A percentile compares a stretch with the other conserved stretches of the same genome.
Conservation (phyloP, 2,113 vertebrate species). For the Peromyscus polionotus region DNA sequence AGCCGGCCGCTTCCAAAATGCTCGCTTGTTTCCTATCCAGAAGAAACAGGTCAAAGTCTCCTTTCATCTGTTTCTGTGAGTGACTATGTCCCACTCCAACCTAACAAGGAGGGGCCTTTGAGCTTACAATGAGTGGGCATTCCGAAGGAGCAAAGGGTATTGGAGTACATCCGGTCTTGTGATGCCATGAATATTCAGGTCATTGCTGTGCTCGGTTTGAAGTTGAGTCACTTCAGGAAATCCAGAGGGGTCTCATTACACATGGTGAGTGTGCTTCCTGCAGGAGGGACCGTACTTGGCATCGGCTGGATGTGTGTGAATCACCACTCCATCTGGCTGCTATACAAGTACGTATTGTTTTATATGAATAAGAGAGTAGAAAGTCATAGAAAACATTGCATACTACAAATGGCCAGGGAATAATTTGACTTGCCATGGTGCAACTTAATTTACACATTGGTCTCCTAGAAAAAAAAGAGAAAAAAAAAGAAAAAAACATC, state of each 20-base stretch:
- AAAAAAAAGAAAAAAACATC: slow-evolving; percentile 78
- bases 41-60: slow-evolving; percentile 49
- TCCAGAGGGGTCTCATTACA: slow-evolving; percentile 83
- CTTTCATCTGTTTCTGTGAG: slow-evolving; percentile 1
- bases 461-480: slow-evolving; percentile 81
- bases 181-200: slow-evolving; percentile 50
- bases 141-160: slow-evolving; percentile 4
- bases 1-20: neutral
- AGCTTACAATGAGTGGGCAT: slow-evolving; percentile 20
- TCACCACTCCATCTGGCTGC: slow-evolving; percentile 85
- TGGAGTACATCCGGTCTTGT: slow-evolving; percentile 1
- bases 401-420: slow-evolving; percentile 85
- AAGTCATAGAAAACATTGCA: slow-evolving; percentile 86
- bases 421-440: slow-evolving; percentile 84
- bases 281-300: slow-evolving; percentile 83
- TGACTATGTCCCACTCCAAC: slow-evolving; percentile 36
- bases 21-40: neutral
- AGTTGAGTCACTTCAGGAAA: slow-evolving; percentile 83
- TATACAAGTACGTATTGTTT: slow-evolving; percentile 88
- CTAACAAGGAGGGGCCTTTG: slow-evolving; percentile 23
- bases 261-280: slow-evolving; percentile 86
- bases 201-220: slow-evolving; percentile 77
- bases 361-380: slow-evolving; percentile 87
- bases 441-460: slow-evolving; percentile 86
- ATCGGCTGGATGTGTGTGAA: slow-evolving; percentile 82